Base-by-base conservation (phyloP, 2,113 vertebrate genomes). In the Chroicocephalus ridibundus region DNA sequence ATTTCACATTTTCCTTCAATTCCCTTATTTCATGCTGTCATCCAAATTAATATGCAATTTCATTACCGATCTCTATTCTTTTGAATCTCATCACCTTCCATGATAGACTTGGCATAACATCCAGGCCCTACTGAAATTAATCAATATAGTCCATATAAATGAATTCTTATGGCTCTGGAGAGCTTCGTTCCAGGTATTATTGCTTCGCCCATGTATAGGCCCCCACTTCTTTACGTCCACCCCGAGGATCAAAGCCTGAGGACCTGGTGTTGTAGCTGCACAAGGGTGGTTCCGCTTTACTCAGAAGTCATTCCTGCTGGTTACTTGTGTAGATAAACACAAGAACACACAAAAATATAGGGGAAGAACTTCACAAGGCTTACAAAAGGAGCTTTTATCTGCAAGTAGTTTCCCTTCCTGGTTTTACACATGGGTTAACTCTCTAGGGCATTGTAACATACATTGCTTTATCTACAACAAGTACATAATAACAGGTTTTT, bases 401-500 rank as follows among this genome's bases (percentile, higher is more conserved):
- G 51, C 54, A 86, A 83, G 64, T 40, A 69, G 62, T 69, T 96
- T 89, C 25, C n/a, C 31, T 82, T 93, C 46, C 66, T 86, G 36
- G 11, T 90, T 95, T 96, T 88, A 94, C 46, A 81, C 61, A 52
- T 27, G 32, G 32, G 19, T 94, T 96, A 83, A 65, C 32, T 95
- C 85, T 95, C 75, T 66, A 92, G 64, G 27, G 68, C 42, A n/a
- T 52, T 88, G 85, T 81, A 94, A 92, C 32, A 71, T 86, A 81
- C 80, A 95, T 86, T 94, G 26, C 61, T 96, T 94, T 89, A 95
- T 96, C 91, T 93, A 84, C 38, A 86, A 86, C 1, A 2, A 71
- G 66, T 69, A 82, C 82, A 90, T 88, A 95, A 94, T 82, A 97
- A 95, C 70, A 62, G 72, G 60, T 91, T 81, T 82, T 96, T 97